Evolutionary conservation across 92 coral and sea anemone genomes (phyloP).

Genomic region (Bergia puertoricense): DNA sequence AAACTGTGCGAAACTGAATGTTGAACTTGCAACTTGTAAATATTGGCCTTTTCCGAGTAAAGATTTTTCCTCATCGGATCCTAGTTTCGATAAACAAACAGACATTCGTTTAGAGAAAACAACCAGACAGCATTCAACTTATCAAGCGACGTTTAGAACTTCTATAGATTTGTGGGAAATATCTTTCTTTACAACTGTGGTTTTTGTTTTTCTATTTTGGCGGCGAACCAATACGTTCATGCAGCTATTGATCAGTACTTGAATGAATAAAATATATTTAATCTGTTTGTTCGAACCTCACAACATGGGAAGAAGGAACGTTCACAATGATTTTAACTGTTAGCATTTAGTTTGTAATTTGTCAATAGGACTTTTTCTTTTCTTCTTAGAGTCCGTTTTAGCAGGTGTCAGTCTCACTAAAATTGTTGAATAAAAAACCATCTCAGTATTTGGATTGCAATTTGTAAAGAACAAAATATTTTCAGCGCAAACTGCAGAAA

Average conservation of each 20-base stretch:
- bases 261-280: background rate
- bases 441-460: background rate
- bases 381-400: background rate
- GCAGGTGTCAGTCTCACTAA: background rate
- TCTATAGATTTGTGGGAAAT: background rate
- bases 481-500: background rate
- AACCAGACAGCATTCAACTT: background rate
- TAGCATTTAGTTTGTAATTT: background rate
- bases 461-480: no score
- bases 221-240: no score
- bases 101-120: no score
- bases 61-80: background rate
- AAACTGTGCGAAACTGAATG: background rate
- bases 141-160: background rate
- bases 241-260: constrained; percentile 7
- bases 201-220: background rate
- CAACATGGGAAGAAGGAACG: background rate
- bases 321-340: background rate
- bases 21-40: background rate
- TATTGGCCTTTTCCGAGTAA: background rate
- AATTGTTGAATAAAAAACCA: no score
- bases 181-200: background rate
- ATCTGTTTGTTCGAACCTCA: background rate
- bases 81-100: no score
- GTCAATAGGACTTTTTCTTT: background rate